Evolutionary conservation across 2,113 vertebrate genomes (phyloP).

Genomic region (Trematomus loennbergii): DNA sequence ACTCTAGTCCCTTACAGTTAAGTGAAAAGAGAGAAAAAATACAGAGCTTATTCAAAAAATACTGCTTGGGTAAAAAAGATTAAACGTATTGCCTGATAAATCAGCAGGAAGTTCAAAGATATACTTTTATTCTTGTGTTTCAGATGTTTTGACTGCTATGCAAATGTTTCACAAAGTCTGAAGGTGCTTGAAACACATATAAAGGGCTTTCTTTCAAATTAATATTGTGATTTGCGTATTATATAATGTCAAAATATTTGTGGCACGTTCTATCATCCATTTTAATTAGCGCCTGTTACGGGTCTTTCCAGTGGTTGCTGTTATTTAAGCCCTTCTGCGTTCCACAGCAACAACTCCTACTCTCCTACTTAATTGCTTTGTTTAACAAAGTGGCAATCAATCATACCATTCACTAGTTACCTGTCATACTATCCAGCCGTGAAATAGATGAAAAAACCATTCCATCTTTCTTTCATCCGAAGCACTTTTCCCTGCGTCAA

Average conservation of each 20-base stretch:
- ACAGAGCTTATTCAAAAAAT: not conserved
- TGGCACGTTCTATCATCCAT: conserved; percentile 62
- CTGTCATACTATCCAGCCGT: conserved; percentile 76
- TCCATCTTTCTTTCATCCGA: conserved; percentile 58
- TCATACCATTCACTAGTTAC: conserved; percentile 75
- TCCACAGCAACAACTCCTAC: conserved; percentile 65
- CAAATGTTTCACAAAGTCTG: not conserved
- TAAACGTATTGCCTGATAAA: not conserved
- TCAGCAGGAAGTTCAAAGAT: not conserved
- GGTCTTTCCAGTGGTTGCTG: conserved; percentile 60
- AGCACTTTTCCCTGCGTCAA: conserved; percentile 44
- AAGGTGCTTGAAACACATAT: not conserved
- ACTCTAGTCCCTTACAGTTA: conserved; percentile 2
- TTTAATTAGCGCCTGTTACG: conserved; percentile 72
- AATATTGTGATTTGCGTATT: conserved; percentile 11
- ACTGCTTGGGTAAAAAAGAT: not conserved
- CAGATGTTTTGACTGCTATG: not conserved
- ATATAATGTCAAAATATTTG: conserved; percentile 25
- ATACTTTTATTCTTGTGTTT: not conserved
- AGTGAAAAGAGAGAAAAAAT: not conserved
- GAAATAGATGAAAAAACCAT: conserved; percentile 73
- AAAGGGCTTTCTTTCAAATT: not conserved
- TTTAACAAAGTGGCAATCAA: conserved; percentile 84
- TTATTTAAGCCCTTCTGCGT: conserved; percentile 64
- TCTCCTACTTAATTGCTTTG: conserved; percentile 80